These are phyloP conservation scores for Passerina amoena DNA, from an alignment of 2,113 vertebrate genomes.

Conservation along the genomic window DNA sequence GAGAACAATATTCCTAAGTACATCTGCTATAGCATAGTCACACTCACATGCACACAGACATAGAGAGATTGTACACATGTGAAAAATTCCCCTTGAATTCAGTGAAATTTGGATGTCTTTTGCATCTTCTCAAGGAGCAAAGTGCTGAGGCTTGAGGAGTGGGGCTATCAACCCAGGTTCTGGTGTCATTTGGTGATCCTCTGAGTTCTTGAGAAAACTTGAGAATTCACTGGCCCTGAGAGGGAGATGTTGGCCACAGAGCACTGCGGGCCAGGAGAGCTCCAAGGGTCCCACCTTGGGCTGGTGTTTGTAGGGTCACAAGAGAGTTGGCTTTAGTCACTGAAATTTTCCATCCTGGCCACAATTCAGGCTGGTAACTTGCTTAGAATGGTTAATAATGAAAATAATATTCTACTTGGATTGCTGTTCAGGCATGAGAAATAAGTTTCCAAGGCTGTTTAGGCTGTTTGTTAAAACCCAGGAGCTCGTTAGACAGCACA, in stretches of 20 bases:
- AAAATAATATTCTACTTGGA: neutral
- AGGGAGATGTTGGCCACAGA: neutral
- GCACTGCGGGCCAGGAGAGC: fast-evolving
- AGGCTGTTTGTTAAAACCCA: neutral
- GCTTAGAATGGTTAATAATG: neutral
- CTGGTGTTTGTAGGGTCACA: neutral
- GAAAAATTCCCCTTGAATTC: neutral
- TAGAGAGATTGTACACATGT: neutral
- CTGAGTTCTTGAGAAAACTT: neutral
- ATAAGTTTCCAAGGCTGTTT: neutral
- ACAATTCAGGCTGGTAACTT: neutral
- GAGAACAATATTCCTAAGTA: neutral
- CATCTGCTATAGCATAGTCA: neutral
- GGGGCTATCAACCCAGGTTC: neutral
- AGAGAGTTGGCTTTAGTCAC: neutral
- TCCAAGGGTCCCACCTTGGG: neutral
- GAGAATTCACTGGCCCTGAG: fast-evolving
- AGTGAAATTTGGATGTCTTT: neutral
- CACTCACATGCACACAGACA: neutral
- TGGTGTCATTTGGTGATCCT: fast-evolving
- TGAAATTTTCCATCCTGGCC: neutral
- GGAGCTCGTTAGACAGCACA: neutral
- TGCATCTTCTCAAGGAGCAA: neutral
- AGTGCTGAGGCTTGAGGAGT: neutral
- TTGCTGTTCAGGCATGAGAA: neutral